These are phyloP conservation scores for Coendou prehensilis DNA, from an alignment of 2,797 vertebrate species.

Conservation along the genomic window DNA sequence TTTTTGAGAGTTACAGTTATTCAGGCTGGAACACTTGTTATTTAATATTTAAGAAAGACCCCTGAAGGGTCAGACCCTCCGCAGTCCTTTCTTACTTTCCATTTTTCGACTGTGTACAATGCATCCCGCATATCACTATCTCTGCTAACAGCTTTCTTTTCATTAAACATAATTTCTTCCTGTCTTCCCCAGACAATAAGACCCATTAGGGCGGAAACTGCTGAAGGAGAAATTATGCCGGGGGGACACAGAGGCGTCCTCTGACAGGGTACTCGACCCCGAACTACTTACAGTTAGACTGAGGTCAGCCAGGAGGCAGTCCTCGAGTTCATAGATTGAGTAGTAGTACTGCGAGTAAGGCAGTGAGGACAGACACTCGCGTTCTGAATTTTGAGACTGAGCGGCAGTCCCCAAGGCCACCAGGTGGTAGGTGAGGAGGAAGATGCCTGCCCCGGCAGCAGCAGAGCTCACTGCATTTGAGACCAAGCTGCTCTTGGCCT, in stretches of 20 bases:
- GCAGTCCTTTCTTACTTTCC: neutral
- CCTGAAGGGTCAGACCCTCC: no score
- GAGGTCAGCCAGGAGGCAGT: neutral
- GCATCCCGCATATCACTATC: fast-evolving
- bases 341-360: neutral
- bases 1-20: neutral
- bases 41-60: neutral
- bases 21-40: neutral
- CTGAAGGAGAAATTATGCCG: neutral
- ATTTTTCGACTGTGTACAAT: neutral
- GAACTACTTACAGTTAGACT: slow-evolving; percentile 62
- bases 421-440: slow-evolving; percentile 17
- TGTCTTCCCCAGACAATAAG: neutral
- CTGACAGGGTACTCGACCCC: neutral
- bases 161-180: neutral
- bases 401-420: neutral
- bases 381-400: neutral
- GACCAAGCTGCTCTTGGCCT: slow-evolving; percentile 46
- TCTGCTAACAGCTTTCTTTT: neutral
- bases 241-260: neutral
- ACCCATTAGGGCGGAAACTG: neutral
- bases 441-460: neutral
- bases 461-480: slow-evolving; percentile 30
- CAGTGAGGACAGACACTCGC: neutral
- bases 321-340: neutral